Conservation (phyloP, 2,797 vertebrate genomes). For the Eulemur albifrons region DNA sequence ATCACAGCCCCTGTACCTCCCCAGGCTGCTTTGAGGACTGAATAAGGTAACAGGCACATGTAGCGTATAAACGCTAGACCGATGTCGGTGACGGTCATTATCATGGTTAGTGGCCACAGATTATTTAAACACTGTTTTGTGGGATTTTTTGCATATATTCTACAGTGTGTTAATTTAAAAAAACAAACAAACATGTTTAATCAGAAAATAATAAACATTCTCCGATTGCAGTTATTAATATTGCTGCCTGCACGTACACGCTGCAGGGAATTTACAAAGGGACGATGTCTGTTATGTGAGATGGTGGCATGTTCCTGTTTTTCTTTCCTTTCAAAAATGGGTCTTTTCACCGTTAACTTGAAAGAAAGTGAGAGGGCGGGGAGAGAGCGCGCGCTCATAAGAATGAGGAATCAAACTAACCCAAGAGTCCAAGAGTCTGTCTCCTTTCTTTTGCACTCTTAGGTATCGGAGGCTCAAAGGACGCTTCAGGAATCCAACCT, state of each 20-base stretch:
- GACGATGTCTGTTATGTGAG: rapidly evolving
- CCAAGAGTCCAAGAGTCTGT: too few relatives aligned
- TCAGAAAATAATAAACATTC: background rate
- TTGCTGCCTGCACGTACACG: background rate
- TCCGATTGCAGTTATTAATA: background rate
- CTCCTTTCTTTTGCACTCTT: background rate
- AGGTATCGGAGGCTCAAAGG: background rate
- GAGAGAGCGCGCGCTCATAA: rapidly evolving
- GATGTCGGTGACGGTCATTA: rapidly evolving
- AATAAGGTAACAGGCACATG: rapidly evolving
- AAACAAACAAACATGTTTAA: background rate
- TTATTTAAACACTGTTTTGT: background rate
- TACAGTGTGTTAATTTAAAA: background rate
- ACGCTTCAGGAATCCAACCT: background rate
- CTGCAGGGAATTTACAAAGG: background rate
- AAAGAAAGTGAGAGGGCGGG: background rate
- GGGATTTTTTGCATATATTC: background rate
- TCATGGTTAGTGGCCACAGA: rapidly evolving
- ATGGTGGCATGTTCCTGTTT: rapidly evolving
- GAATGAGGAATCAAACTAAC: background rate
- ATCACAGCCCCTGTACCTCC: background rate
- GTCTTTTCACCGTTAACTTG: background rate
- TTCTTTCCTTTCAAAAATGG: background rate
- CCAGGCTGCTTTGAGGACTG: rapidly evolving
- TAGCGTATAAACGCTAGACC: rapidly evolving